Percentiles rank a stretch among this genome's conserved stretches.
These are phyloP conservation scores for Pandemis heparana DNA, from an alignment of 2,888 invertebrate genomes.

Conservation along the genomic window DNA sequence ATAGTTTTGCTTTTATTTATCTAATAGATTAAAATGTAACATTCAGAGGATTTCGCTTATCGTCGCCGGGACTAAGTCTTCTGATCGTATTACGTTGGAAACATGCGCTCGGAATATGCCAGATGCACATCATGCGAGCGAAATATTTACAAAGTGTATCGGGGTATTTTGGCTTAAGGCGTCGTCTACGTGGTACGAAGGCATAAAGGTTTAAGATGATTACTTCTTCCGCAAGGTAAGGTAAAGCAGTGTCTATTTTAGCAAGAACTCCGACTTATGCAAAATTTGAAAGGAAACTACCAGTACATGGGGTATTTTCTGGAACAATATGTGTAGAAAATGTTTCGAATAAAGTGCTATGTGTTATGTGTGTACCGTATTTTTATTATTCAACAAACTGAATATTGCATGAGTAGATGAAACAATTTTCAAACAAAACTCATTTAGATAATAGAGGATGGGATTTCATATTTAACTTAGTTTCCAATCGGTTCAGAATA, in stretches of 20 bases:
- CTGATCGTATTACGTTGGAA: slow-evolving; percentile 28
- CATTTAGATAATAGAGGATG: background rate
- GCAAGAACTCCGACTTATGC: no score
- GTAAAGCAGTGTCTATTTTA: background rate
- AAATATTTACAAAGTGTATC: slow-evolving; percentile 27
- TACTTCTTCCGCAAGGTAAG: background rate
- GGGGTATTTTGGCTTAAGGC: slow-evolving; percentile 8
- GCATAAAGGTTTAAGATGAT: slow-evolving; percentile 2
- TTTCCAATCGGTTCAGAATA: background rate
- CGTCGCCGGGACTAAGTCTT: slow-evolving; percentile 7
- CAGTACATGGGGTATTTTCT: no score
- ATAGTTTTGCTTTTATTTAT: slow-evolving; percentile 8
- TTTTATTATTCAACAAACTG: background rate
- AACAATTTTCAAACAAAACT: slow-evolving; percentile 11
- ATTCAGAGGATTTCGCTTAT: slow-evolving; percentile 13
- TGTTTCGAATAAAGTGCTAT: no score
- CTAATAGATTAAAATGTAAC: slow-evolving; percentile 17
- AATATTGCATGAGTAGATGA: background rate
- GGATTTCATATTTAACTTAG: background rate
- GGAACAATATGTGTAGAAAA: no score
- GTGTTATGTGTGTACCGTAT: no score
- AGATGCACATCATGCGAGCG: slow-evolving; percentile 16
- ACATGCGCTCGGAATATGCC: slow-evolving; percentile 22
- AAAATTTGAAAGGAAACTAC: no score
- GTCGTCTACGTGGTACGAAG: background rate